Evolutionary conservation across 2,797 vertebrate genomes (phyloP), one percentile per base, ranked within the genome.

Genomic region (Argya squamiceps): DNA sequence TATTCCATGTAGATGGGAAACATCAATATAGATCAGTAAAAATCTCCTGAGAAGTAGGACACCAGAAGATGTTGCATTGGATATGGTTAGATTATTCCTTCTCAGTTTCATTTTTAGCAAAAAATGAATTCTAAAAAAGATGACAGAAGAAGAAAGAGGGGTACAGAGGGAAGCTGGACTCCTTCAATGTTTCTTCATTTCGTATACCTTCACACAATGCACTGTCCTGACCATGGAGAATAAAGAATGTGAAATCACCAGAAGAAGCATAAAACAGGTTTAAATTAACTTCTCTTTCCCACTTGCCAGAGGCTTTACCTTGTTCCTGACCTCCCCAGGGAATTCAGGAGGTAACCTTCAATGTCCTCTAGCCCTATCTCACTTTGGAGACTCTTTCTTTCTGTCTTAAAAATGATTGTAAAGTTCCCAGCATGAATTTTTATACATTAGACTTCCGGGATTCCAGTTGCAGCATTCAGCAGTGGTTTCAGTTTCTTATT

Each of bases 21-120:
- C 6, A 43, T 69, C 3, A 1, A 10, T 41, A 30, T 11, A 77
- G n/a, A 44, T 87, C 2, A 50, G 78, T 69, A 69, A 84, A 83
- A 86, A 44, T 73, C 30, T 75, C 29, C 46, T 77, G 15, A n/a
- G 22, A 76, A 71, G 39, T 8, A 65, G 63, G 16, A 52, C 56
- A 53, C 27, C n/a, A 50, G 41, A 55, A 73, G 14, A 2, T 87
- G n/a, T 91, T 74, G 49, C 9, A 27, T 27, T 81, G 23, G 13
- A 15, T 89, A 34, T 53, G 77, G 49, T 73, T 95, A 69, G 32
- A 23, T 70, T 89, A 64, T 83, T 91, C 37, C 20, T 82, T 87
- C 63, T 93, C 37, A 43, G 27, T 78, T 94, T 87, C 11, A 27
- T 59, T 94, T 95, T 92, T 74, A 74, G 34, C 15, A 91, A 94